Percentiles rank a stretch among this genome's conserved stretches.
Evolutionary conservation across 1,140 invertebrate species (phyloP).

Genomic region (Metaphire vulgaris): DNA sequence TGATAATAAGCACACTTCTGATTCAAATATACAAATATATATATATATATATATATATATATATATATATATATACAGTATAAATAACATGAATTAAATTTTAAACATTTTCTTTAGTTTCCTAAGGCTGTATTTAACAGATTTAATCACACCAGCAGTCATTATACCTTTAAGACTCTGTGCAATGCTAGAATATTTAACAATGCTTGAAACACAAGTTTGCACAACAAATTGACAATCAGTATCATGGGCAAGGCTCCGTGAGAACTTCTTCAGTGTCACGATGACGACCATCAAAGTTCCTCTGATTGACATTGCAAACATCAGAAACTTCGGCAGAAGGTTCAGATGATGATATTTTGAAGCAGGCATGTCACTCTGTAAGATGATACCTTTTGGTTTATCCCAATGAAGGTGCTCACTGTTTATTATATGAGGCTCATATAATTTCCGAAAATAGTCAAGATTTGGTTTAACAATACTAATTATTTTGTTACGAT

Average conservation of each 20-base stretch:
- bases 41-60: too few species aligned
- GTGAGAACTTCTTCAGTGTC: slow-evolving; percentile 75
- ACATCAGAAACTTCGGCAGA: slow-evolving; percentile 69
- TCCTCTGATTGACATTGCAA: slow-evolving; percentile 64
- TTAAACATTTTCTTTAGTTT: slow-evolving; percentile 49
- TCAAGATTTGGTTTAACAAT: slow-evolving; percentile 79
- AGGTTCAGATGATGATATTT: slow-evolving; percentile 77
- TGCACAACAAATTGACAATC: slow-evolving; percentile 66
- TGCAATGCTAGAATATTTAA: slow-evolving; percentile 60
- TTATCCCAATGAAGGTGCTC: slow-evolving; percentile 48
- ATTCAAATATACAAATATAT: too few species aligned
- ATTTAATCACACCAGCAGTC: slow-evolving; percentile 64
- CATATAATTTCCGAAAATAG: slow-evolving; percentile 72
- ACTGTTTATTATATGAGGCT: slow-evolving; percentile 53
- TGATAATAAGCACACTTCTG: too few species aligned
- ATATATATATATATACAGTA: too few species aligned
- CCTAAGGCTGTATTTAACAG: slow-evolving; percentile 41
- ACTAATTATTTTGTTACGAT: slow-evolving; percentile 85
- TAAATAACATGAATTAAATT: slow-evolving; percentile 28
- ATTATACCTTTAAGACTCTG: slow-evolving; percentile 82
- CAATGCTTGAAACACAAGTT: slow-evolving; percentile 56
- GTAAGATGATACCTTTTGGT: slow-evolving; percentile 50
- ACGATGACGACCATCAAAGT: slow-evolving; percentile 57
- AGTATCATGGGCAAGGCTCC: slow-evolving; percentile 65
- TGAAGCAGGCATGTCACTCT: slow-evolving; percentile 67